Base-by-base conservation (phyloP, 2,113 vertebrate genomes). In the Ophiodon elongatus region DNA sequence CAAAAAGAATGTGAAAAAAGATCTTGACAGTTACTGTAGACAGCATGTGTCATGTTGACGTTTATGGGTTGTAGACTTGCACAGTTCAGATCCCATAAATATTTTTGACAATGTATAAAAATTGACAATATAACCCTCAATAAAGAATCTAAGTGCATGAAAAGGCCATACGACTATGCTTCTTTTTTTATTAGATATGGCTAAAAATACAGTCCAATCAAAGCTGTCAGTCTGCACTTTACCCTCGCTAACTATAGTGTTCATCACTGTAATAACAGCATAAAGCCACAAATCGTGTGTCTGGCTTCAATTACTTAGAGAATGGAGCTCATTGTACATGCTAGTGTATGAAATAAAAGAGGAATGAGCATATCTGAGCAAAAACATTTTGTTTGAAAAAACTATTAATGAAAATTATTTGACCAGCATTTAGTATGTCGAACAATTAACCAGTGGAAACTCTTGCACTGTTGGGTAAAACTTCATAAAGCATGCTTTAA, bases 151-250 rank as follows among this genome's bases (percentile, higher is more conserved):
- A 45, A 14, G 35, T 76, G 76, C 66, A 76, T 47, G 62, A 75
- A 41, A 77, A 82, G 81, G 79, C 66, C 63, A 45, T 33, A 43
- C 2, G 45, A 41, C 67, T 52, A 25, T n/a, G 27, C 43, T 78
- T 86, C 23, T 87, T 17, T 37, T 57, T 67, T 54, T 52, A 73
- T 39, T 39, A 9, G 63, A 60, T 63, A 65, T 57, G 59, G 37
- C 39, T 85, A 82, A 83, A 90, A 84, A 88, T 87, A 86, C 23
- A 80, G 29, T 83, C 27, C 66, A 73, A 57, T 73, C 74, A 71
- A 64, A 81, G 54, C 64, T 68, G 77, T 74, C 57, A 78, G 52
- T 76, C 65, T 84, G 75, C 74, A 23, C 76, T 83, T 80, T 72
- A 64, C 17, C 79, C 67, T 84, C 57, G n/a, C 57, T 78, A 66